Conservation (phyloP, 2,888 invertebrate genomes). For the Parnassius apollo region DNA sequence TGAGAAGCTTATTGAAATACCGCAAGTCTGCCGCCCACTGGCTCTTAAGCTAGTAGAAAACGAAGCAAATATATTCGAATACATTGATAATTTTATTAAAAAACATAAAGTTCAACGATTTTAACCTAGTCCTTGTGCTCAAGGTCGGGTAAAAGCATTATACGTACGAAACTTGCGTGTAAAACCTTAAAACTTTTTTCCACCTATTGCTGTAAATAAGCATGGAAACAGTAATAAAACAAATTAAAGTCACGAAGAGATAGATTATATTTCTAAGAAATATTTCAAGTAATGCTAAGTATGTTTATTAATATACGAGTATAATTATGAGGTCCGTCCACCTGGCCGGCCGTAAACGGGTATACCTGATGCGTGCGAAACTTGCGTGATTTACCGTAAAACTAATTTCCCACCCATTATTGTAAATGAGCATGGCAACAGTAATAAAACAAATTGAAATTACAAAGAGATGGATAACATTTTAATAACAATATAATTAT, state of each 20-base stretch:
- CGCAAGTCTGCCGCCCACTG: no score
- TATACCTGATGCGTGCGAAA: conserved; percentile 10
- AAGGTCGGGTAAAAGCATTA: conserved; percentile 3
- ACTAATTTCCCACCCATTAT: conserved; percentile 1
- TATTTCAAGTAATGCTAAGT: no score
- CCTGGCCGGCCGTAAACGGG: no score
- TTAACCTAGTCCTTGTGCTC: conserved; percentile 14
- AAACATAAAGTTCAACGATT: conserved; percentile 17
- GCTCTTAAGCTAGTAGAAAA: no score
- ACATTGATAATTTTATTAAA: not conserved
- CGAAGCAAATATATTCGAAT: no score
- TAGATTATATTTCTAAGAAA: not conserved
- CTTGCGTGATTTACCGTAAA: conserved; percentile 2
- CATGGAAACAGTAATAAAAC: not conserved
- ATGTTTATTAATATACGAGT: not conserved
- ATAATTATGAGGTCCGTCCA: no score
- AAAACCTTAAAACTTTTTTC: not conserved
- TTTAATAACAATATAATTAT: not conserved
- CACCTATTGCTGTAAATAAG: conserved; percentile 2
- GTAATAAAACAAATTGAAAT: conserved; percentile 2
- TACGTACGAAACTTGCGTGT: conserved; percentile 17
- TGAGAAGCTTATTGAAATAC: no score
- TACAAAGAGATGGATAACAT: not conserved
- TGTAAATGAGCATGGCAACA: conserved; percentile 4
- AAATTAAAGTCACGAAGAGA: not conserved